Base-by-base conservation (phyloP, 1,140 invertebrate species). In the Archivesica marissinica region DNA sequence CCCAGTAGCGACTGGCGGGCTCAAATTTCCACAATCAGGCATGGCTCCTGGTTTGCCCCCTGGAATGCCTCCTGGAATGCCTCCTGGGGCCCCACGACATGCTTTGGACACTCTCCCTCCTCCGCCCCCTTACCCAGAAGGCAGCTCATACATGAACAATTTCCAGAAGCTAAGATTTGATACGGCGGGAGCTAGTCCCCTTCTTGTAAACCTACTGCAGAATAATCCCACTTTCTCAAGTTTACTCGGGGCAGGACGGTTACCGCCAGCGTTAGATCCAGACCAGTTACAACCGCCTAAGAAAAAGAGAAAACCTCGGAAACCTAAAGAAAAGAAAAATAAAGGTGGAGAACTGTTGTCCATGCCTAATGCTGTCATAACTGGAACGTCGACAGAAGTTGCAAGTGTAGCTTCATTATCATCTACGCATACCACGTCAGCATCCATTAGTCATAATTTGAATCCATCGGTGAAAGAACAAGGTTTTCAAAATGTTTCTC, bases 121-220 rank as follows among this genome's bases (percentile, higher is more conserved):
- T 30, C 90, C 91, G 56, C 90, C 92, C 41, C 90, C 92, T n/a
- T 90, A 92, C 47, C 89, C 90, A 30, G 64, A 82, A 52, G 86
- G 86, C 39, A 94, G 86, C 92, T 91, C 59, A 76, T 77, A 50
- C 83, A 66, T 88, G 56, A 90, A 89, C 79, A 91, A 89, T 83
- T 66, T 92, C 64, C 85, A 90, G 59, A 79, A 86, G 23, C 35
- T 84, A 25, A 28, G 82, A 20, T 33, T 78, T 38, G 70, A 30
- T 56, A 85, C 86, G 33, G 87, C 89, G 20, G 89, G 89, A 20
- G 89, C 97, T 81, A 98, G 97, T 93, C 97, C 97, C n/a, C 94
- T 98, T 74, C 94, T 98, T 56, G 97, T 98, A 2, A 99, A 98
- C 94, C 94, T 98, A 76, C 94, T 98, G 87, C 97, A 98, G 95